phyloP scores from a whole-genome alignment of 2,113 vertebrate species.

The Hipposideros armiger region DNA sequence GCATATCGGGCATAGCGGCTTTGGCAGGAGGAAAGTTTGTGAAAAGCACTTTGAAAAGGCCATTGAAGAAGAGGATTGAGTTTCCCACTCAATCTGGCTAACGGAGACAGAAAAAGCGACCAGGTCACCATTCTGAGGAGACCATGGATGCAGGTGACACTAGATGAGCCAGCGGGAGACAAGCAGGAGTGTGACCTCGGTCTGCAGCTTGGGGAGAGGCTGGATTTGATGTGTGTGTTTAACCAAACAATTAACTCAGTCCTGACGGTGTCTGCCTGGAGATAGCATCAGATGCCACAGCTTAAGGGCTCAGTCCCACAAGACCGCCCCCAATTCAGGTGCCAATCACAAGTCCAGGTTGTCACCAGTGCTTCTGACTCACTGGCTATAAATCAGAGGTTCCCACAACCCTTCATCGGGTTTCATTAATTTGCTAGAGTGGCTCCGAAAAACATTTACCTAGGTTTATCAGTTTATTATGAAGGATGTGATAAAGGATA shows the following conservation, averaged over 20 bases:
- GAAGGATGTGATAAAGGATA: fast-evolving
- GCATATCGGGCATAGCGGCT: fast-evolving
- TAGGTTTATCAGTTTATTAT: no score
- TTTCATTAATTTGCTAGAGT: not conserved
- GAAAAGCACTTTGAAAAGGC: no score
- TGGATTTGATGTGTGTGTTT: not conserved
- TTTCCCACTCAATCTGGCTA: not conserved
- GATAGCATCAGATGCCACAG: not conserved
- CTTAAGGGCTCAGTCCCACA: not conserved
- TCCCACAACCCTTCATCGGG: fast-evolving
- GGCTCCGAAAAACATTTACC: not conserved
- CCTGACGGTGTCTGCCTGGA: fast-evolving
- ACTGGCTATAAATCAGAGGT: not conserved
- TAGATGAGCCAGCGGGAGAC: fast-evolving
- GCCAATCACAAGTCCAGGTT: not conserved
- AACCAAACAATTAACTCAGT: fast-evolving
- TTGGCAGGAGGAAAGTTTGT: fast-evolving
- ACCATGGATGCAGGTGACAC: fast-evolving
- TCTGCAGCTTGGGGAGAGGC: not conserved
- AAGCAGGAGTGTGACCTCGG: no score
- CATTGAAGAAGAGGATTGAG: fast-evolving
- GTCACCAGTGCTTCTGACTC: not conserved
- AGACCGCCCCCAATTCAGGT: fast-evolving
- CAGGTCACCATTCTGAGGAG: fast-evolving
- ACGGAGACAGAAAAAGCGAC: not conserved